Base-by-base conservation (phyloP, 2,888 invertebrate species). In the Caenorhabditis macrosperma region DNA sequence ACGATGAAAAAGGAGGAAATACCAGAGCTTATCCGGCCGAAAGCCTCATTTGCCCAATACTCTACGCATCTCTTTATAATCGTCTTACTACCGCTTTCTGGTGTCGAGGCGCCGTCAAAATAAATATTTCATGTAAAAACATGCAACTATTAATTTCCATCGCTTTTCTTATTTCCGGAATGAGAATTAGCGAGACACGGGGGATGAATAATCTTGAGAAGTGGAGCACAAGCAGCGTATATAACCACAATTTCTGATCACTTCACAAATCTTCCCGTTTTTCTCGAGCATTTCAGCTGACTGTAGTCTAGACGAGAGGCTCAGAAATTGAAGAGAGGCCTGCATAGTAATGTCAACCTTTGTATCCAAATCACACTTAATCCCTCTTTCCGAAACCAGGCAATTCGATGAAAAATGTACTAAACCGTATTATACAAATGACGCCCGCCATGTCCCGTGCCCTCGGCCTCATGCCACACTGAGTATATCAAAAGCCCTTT, bases 351-450 rank as follows among this genome's bases (percentile, higher is more conserved):
- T 64, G 30, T 15, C 63, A 74, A 74, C 59, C 64, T 64, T 55
- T 64, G 12, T 54, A 52, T n/a, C 74, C 38, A 64, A 64, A 64
- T 74, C 74, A 74, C 50, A 64, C 38, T 74, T 74, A 74, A 74
- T 74, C 74, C 74, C 52, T 41, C 52, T 41, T 35, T 55, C 46
- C 63, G 20, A 26, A 22, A 10, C 41, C 20, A 10, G 54, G 41
- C 52, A 64, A 74, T 74, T 74, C 74, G 59, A 24, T 59, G 64
- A 59, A 64, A 74, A 64, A 74, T 59, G 74, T 64, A 74, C 74
- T 74, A 74, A 74, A 74, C 74, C 74, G 74, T 74, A 74, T 74
- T 74, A 74, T 74, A 74, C 74, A 74, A 74, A 74, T 74, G 74
- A 64, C 63, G 20, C 26, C 17, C 12, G 30, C 20, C 48, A 33